Percentiles rank a stretch among this genome's conserved stretches.
Conservation (phyloP, 2,113 vertebrate genomes). For the Sceloporus undulatus region DNA sequence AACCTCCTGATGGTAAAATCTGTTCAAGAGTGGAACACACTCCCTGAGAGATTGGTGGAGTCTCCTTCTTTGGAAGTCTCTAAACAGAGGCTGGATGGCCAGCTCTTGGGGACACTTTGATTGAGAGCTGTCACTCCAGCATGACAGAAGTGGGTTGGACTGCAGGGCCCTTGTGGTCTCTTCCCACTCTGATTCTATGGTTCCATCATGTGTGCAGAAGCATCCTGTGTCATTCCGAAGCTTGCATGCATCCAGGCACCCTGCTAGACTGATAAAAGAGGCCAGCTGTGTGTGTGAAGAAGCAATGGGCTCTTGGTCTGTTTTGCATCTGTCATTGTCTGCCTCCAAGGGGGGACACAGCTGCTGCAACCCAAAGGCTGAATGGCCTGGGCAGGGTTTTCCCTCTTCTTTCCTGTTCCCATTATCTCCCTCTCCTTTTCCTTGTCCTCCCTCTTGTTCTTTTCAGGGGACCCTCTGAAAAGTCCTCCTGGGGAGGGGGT, state of each 20-base stretch:
- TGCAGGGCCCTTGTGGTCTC: no score
- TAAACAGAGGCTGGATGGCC: no score
- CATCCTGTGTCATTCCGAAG: background rate
- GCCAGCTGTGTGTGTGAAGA: background rate
- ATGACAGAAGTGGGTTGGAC: no score
- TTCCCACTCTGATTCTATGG: no score
- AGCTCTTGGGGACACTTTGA: no score
- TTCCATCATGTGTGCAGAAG: background rate
- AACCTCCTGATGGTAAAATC: no score
- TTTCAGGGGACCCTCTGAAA: conserved; percentile 22
- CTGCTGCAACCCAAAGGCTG: background rate
- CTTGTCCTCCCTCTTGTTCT: conserved; percentile 11
- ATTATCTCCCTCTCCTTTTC: background rate
- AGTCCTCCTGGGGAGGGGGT: background rate
- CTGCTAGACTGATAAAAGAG: no score
- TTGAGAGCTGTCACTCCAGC: no score
- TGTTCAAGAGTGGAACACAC: no score
- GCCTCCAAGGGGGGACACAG: background rate
- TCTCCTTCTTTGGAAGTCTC: no score
- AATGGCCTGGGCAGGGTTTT: background rate
- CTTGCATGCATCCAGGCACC: background rate
- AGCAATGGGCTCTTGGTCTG: background rate
- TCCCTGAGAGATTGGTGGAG: no score
- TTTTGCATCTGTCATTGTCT: conserved; percentile 5
- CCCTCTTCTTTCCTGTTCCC: no score